phyloP scores from a whole-genome alignment of 2,113 vertebrate species.

The Guaruba guarouba region DNA sequence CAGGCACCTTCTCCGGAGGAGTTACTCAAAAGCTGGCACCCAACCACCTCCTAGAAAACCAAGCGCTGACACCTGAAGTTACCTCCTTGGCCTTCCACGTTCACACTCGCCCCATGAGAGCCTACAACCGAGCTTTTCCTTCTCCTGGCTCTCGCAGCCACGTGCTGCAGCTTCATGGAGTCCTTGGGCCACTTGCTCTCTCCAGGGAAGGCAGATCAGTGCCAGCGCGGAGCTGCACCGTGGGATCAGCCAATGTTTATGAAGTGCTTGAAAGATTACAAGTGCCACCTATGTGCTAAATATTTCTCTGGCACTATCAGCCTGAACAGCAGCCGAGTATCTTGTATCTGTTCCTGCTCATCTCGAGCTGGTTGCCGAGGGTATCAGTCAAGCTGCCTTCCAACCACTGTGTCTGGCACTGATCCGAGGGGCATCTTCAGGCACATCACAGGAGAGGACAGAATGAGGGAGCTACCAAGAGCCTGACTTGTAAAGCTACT shows the following conservation, averaged over 20 bases:
- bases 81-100: background rate
- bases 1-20: background rate
- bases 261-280: conserved; percentile 48
- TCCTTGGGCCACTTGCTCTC: background rate
- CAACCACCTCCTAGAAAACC: background rate
- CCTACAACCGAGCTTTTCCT: background rate
- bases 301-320: conserved; percentile 39
- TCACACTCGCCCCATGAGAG: background rate
- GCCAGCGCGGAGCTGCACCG: conserved; percentile 6
- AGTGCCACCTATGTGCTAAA: conserved; percentile 56
- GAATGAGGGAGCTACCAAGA: background rate
- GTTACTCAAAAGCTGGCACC: background rate
- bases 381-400: background rate
- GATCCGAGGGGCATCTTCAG: background rate
- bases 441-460: background rate
- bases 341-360: conserved; percentile 23
- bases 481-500: background rate
- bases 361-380: background rate
- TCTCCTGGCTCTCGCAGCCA: background rate
- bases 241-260: conserved; percentile 50
- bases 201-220: conserved; percentile 1
- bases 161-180: background rate
- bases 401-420: background rate
- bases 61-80: background rate
- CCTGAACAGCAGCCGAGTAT: background rate